Conservation (phyloP, 2,888 invertebrate species). For the Nowickia ferox region DNA sequence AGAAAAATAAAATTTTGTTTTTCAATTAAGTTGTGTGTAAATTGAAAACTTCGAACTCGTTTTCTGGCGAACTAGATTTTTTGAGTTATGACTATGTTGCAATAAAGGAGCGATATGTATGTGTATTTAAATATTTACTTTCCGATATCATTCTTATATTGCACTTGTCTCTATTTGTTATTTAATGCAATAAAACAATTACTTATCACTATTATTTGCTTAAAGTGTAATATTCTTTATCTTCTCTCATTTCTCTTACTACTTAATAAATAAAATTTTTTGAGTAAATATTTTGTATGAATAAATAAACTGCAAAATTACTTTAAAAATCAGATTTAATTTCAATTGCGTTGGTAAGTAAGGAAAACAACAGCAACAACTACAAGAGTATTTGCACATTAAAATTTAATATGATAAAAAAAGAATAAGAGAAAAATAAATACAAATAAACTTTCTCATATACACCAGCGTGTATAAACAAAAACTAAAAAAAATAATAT, state of each 20-base stretch:
- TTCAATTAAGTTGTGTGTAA: no score
- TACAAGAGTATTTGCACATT: slow-evolving; percentile 22
- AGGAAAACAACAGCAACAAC: slow-evolving; percentile 74
- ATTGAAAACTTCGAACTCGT: no score
- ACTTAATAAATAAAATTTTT: slow-evolving; percentile 50
- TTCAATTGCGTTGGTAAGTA: slow-evolving; percentile 78
- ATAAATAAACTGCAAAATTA: slow-evolving; percentile 80
- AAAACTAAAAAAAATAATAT: slow-evolving; percentile 48
- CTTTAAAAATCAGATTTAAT: slow-evolving; percentile 81
- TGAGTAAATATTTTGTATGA: slow-evolving; percentile 63
- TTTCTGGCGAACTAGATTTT: no score
- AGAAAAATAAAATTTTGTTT: no score
- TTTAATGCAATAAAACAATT: slow-evolving; percentile 55
- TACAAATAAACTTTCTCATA: slow-evolving; percentile 31
- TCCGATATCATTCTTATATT: slow-evolving; percentile 4
- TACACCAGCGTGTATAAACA: slow-evolving; percentile 13
- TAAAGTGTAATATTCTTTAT: slow-evolving; percentile 19
- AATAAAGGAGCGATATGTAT: no score
- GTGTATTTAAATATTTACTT: slow-evolving; percentile 1
- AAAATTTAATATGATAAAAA: slow-evolving; percentile 55
- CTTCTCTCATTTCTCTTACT: slow-evolving; percentile 22
- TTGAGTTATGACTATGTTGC: no score
- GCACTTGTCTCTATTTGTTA: slow-evolving; percentile 8
- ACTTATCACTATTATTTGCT: slow-evolving; percentile 62
- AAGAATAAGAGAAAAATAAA: slow-evolving; percentile 50